Evolutionary conservation across 2,113 vertebrate genomes (phyloP), one percentile per base, ranked within the genome.

Genomic region (Charina bottae): DNA sequence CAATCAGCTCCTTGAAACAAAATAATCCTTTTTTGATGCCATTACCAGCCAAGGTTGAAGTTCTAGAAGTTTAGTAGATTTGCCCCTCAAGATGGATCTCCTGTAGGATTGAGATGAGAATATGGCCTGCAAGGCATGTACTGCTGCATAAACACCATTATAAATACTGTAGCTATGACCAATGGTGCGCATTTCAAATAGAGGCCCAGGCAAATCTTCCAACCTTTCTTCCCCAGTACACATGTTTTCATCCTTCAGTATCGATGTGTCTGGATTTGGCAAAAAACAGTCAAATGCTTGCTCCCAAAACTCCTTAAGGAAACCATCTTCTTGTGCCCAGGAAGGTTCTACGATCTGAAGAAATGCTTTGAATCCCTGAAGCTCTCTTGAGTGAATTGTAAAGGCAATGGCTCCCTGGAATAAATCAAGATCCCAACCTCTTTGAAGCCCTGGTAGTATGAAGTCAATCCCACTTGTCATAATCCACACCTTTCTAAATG

Each of bases 361-460:
- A 53, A 90, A 90, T 26, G n/a, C 28, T 21, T 83, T 33, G 72
- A 90, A 49, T 49, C 49, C 49, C 49, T 49, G 49, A 49, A 49
- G 49, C 5, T 49, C 49, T 49, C 49, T 49, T 2, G 83, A 60
- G 56, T 90, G 90, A 58, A 85, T n/a, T n/a, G 83, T 26, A 37
- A 90, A 62, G 9, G 78, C 60, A 90, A 90, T 59, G 26, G 90
- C 17, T 2, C 90, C 90, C n/a, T 90, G 62, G 23, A 85, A 90
- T 11, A 62, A 7, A 1, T 64, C 8, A 24, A 54, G 46, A 90
- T 49, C 28, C 23, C 58, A 85, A 42, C 6, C 12, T 19, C 56
- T 85, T 23, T 11, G 17, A 13, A 85, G 15, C 0, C 90, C 42
- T 1, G 4, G 4, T 3, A 64, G 33, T 2, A n/a, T 42, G 26